A percentile compares a stretch with the other conserved stretches of the same genome.
Evolutionary conservation across 2,888 invertebrate genomes (phyloP).

Genomic region (Ophonus ardosiacus): DNA sequence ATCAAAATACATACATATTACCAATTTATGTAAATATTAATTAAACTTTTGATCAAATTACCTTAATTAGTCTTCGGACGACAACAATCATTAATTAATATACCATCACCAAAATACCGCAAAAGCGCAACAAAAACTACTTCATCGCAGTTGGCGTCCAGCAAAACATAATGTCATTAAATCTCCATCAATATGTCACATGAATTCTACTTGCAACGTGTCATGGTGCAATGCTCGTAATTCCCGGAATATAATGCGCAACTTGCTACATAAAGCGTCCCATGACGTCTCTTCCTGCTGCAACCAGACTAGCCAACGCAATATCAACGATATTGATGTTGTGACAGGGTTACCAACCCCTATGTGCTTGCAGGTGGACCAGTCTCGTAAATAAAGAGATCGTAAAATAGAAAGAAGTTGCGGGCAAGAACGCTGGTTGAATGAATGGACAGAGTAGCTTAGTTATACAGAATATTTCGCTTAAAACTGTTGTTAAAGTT

Average conservation of each 20-base stretch:
- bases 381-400: conserved; percentile 2
- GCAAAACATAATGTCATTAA: conserved; percentile 41
- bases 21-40: conserved; percentile 34
- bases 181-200: conserved; percentile 39
- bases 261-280: background rate
- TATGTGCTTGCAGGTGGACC: conserved; percentile 13
- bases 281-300: conserved; percentile 15
- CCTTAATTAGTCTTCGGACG: conserved; percentile 9
- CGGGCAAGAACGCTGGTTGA: background rate
- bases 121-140: conserved; percentile 33
- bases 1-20: conserved; percentile 29
- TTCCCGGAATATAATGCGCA: background rate
- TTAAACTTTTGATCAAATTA: conserved; percentile 30
- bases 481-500: too few species aligned
- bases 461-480: background rate
- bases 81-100: conserved; percentile 33
- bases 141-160: conserved; percentile 19
- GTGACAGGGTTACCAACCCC: conserved; percentile 24
- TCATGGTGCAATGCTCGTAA: background rate
- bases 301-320: conserved; percentile 10
- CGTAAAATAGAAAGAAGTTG: conserved; percentile 15
- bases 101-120: conserved; percentile 11
- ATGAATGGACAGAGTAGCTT: background rate
- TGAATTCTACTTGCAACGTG: conserved; percentile 1
- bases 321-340: conserved; percentile 32